Evolutionary conservation across 1,140 invertebrate genomes (phyloP).

Genomic region (Sycophila sp.): DNA sequence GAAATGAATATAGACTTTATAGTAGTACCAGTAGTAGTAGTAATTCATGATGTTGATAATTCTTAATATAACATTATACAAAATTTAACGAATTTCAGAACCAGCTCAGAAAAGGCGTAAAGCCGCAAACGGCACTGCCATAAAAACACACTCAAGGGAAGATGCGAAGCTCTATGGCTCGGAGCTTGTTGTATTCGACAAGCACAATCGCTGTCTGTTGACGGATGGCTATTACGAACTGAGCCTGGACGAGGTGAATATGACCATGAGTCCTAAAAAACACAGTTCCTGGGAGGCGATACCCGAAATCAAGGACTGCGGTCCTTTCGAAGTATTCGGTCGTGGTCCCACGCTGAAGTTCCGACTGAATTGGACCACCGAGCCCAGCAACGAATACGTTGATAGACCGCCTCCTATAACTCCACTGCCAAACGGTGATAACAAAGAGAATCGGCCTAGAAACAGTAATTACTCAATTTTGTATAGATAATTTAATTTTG

Average conservation of each 20-base stretch:
- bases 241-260: slow-evolving; percentile 78
- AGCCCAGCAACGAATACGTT: slow-evolving; percentile 76
- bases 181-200: slow-evolving; percentile 90
- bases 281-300: slow-evolving; percentile 85
- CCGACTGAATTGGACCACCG: slow-evolving; percentile 82
- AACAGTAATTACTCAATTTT: slow-evolving; percentile 52
- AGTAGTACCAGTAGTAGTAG: too few relatives aligned
- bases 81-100: slow-evolving; percentile 58
- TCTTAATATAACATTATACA: background rate
- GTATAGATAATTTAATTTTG: background rate
- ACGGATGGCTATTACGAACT: slow-evolving; percentile 92
- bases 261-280: slow-evolving; percentile 71
- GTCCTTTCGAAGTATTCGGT: slow-evolving; percentile 77
- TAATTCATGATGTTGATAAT: too few relatives aligned
- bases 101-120: slow-evolving; percentile 72
- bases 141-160: slow-evolving; percentile 60
- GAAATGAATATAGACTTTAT: too few relatives aligned
- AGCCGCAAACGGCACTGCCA: slow-evolving; percentile 59
- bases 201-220: slow-evolving; percentile 85
- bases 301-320: slow-evolving; percentile 74
- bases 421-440: slow-evolving; percentile 66
- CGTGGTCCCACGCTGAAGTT: slow-evolving; percentile 85
- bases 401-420: slow-evolving; percentile 69
- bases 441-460: slow-evolving; percentile 72
- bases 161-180: slow-evolving; percentile 80